phyloP scores from a whole-genome alignment of 2,113 vertebrate genomes.

The Pelecanus crispus region DNA sequence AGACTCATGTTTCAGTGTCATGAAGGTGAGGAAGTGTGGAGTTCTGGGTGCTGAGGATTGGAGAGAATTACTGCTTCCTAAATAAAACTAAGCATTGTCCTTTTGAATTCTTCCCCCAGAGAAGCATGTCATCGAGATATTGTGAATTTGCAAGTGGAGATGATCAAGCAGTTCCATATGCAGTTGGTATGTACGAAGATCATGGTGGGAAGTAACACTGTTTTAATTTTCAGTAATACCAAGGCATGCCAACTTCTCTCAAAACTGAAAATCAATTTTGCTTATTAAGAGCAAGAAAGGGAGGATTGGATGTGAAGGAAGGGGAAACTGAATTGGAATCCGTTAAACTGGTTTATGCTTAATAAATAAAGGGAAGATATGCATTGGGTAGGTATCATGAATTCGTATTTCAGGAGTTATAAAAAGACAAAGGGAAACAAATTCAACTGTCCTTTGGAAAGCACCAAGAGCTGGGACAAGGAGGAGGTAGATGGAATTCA shows the following conservation, averaged over 20 bases:
- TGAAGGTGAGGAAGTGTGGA: not conserved
- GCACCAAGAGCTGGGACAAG: not conserved
- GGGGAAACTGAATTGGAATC: not conserved
- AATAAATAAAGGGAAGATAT: not conserved
- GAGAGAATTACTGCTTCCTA: not conserved
- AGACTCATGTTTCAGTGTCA: not conserved
- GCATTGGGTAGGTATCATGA: not conserved
- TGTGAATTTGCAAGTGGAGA: constrained; percentile 96
- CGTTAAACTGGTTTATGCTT: not conserved
- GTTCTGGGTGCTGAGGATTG: not conserved
- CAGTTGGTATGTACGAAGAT: constrained; percentile 83
- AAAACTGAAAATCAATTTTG: not conserved
- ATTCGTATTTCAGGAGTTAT: not conserved
- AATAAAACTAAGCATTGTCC: not conserved
- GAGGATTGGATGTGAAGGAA: not conserved
- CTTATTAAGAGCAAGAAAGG: not conserved
- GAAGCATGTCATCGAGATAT: constrained; percentile 92
- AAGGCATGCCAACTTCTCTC: not conserved
- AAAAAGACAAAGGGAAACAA: not conserved
- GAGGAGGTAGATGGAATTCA: not conserved
- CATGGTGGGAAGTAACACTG: not conserved
- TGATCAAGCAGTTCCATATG: constrained; percentile 97
- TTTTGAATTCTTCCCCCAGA: constrained; percentile 67
- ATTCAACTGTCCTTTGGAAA: not conserved
- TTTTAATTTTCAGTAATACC: not conserved